Percentiles rank a stretch among this genome's conserved stretches.
These are phyloP conservation scores for Limnothrissa miodon DNA, from an alignment of 2,113 vertebrate genomes.

Conservation along the genomic window DNA sequence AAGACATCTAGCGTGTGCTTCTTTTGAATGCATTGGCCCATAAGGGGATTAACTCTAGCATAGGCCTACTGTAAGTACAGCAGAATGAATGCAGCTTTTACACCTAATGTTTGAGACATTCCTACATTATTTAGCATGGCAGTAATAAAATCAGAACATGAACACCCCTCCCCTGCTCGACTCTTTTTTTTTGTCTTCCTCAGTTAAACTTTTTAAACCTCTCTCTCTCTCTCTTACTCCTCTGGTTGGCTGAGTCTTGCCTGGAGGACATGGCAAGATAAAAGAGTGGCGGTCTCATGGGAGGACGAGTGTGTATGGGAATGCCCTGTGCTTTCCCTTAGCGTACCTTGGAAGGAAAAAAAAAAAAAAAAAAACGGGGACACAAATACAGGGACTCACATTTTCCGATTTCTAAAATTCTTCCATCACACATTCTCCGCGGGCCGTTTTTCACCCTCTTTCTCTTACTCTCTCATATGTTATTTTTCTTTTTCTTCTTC, in stretches of 20 bases:
- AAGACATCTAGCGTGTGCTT: background rate
- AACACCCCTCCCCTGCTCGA: background rate
- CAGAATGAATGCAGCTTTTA: background rate
- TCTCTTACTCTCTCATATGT: background rate
- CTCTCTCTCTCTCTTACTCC: constrained; percentile 26
- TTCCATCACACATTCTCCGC: background rate
- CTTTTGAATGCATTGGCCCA: background rate
- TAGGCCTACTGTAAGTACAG: background rate
- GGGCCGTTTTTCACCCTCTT: background rate
- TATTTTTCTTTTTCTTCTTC: background rate
- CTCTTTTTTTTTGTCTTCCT: background rate
- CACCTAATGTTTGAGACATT: background rate
- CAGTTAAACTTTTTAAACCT: constrained; percentile 44
- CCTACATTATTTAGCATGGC: background rate
- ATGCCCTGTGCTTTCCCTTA: constrained; percentile 47
- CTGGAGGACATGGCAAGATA: constrained; percentile 65
- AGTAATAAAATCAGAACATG: background rate
- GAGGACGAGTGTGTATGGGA: constrained; percentile 51
- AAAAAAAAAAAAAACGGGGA: constrained; percentile 22
- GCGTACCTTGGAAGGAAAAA: constrained; percentile 38
- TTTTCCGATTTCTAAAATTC: background rate
- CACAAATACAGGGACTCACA: background rate
- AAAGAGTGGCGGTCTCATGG: constrained; percentile 62
- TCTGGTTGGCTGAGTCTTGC: constrained; percentile 59
- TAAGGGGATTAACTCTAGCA: background rate